Conservation (phyloP, 2,888 invertebrate species). For the Troilus luridus region DNA sequence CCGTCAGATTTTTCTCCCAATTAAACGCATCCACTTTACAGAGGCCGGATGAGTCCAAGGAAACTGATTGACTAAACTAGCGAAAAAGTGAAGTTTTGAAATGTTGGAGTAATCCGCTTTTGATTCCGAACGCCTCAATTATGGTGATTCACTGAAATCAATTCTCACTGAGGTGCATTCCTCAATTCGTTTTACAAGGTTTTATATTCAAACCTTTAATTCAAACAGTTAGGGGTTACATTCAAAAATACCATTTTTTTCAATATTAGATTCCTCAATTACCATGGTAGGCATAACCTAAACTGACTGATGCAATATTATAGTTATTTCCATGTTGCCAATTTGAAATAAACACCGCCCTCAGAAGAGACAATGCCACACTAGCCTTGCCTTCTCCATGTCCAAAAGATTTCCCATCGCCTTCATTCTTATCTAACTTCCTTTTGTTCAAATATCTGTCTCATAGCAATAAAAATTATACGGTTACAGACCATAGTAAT, state of each 20-base stretch:
- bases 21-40: no score
- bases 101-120: no score
- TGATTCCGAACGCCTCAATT: no score
- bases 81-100: no score
- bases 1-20: no score
- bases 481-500: not conserved
- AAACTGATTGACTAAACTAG: no score
- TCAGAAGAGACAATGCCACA: not conserved
- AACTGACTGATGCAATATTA: not conserved
- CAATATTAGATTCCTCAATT: not conserved
- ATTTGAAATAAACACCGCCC: not conserved
- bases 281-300: not conserved
- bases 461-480: not conserved
- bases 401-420: not conserved
- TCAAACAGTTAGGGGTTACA: not conserved
- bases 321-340: not conserved
- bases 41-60: no score
- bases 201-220: no score
- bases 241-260: not conserved
- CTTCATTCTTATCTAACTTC: conserved; percentile 16
- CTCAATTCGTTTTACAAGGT: no score
- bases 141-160: no score
- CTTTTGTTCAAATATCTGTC: conserved; percentile 11
- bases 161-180: no score
- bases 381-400: not conserved